Percentiles rank a stretch among this genome's conserved stretches.
phyloP scores from a whole-genome alignment of 2,888 invertebrate genomes.

The Horisme vitalbata region DNA sequence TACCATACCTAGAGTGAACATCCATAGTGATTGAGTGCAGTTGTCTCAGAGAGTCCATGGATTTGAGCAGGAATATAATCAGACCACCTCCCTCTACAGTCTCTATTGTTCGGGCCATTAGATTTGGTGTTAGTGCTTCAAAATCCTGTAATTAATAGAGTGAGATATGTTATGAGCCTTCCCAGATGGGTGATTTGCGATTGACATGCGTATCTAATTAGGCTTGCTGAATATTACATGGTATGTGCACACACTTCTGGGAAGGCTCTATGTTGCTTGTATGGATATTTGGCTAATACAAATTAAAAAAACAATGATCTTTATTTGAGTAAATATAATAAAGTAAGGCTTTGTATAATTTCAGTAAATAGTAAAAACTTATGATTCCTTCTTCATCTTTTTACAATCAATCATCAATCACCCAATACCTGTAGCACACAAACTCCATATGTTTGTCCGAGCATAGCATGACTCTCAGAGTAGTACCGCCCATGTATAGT shows the following conservation, averaged over 20 bases:
- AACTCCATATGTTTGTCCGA: conserved; percentile 98
- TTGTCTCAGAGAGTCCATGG: conserved; percentile 94
- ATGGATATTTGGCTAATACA: too few relatives aligned
- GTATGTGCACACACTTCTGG: too few relatives aligned
- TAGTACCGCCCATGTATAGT: conserved; percentile 99
- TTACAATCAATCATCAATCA: conserved; percentile 1
- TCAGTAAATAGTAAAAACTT: too few relatives aligned
- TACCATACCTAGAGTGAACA: conserved; percentile 92
- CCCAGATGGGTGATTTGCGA: too few relatives aligned
- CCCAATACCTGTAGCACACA: conserved; percentile 92
- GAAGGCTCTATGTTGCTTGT: too few relatives aligned
- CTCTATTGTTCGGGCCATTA: conserved; percentile 97
- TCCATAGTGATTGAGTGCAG: conserved; percentile 99
- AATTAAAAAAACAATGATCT: too few relatives aligned
- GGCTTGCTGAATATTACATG: too few relatives aligned
- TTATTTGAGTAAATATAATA: too few relatives aligned
- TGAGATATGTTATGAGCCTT: too few relatives aligned
- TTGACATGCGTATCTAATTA: too few relatives aligned
- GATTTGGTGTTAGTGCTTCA: conserved; percentile 98
- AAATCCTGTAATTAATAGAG: conserved; percentile 96
- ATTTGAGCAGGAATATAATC: conserved; percentile 92
- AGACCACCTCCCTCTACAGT: conserved; percentile 99
- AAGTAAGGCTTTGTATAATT: too few relatives aligned
- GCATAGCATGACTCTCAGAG: conserved; percentile 97
- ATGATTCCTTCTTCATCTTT: too few relatives aligned